Base-by-base conservation (phyloP, 2,113 vertebrate species). In the Oplegnathus fasciatus region DNA sequence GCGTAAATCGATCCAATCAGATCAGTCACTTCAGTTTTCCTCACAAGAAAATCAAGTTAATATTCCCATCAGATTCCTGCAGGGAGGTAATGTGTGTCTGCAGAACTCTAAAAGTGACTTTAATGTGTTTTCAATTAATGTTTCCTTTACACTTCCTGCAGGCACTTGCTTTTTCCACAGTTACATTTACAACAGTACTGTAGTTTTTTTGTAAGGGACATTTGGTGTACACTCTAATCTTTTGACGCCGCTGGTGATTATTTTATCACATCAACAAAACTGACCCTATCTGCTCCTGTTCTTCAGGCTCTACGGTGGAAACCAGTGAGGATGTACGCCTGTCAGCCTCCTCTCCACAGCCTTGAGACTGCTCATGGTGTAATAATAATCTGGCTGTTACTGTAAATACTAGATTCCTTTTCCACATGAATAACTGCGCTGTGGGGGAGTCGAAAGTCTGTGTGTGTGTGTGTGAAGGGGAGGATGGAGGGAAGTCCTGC, bases 331-430 rank as follows among this genome's bases (percentile, higher is more conserved):
- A 88, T 72, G 84, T 75, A 0, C 15, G 22, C 5, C 40, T 13
- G 44, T 18, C 76, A 52, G 13, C 83, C 80, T 78, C 84, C 75
- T 24, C 26, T 11, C 37, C 32, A 0, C 76, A 61, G 84, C 91
- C 91, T 91, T 91, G 85, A 94, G 62, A 58, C 88, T 60, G 82
- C 73, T 89, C 89, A 44, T 42, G 9, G 30, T 88, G 90, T 85
- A 77, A 81, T 82, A 77, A 82, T 85, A 87, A 86, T 91, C 83
- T 65, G 71, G 0, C 58, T 70, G 37, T 65, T 37, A 7, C 82
- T 88, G 73, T 81, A 84, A 91, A 90, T 83, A 82, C 42, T 80
- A 86, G 86, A 89, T 88, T 89, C 87, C 76, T 86, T 55, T 54
- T 90, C 68, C 64, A 77, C 84, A 13, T 0, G 22, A 87, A 87